Evolutionary conservation across 2,888 invertebrate species (phyloP), one percentile per base, ranked within the genome.

Genomic region (Troglohyphantes excavatus): DNA sequence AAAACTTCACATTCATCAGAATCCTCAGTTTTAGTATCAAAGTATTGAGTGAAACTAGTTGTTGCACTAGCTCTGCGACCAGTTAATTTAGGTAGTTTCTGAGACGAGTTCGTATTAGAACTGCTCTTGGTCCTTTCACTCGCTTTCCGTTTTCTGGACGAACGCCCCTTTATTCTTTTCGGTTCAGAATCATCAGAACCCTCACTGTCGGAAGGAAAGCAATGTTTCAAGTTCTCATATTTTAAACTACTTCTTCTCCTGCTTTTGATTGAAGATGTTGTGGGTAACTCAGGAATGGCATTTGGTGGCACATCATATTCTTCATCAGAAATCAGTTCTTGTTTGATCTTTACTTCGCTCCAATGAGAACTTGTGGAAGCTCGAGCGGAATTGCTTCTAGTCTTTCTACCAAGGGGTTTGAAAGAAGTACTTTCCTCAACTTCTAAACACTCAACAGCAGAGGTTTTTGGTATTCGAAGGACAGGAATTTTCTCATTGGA

Each of bases 321-420:
- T n/a, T 33, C 0, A 9, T 78, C 78, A 9, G 78, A 78, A n/a
- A 65, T n/a, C 11, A 43, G 65, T 23, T 78, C 78, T 78, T 78
- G 26, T 65, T 78, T 78, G 17, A 78, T 43, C 13, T n/a, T 39
- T 6, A 65, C 26, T 26, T 23, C 5, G 11, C 19, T 17, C 13
- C n/a, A 39, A 39, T 6, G 2, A 9, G 1, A 2, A 2, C 6
- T 29, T 0, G 59, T 6, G n/a, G 5, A 11, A 2, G 27, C 19
- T 27, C 23, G 17, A 0, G 65, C 79, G 26, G 65, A 46, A 53
- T 26, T 23, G 6, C 43, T 26, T n/a, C 65, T 39, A 0, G 21
- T 26, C 27, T 23, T 67, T 13, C 43, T 65, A n/a, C 21, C 9
- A 1, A 43, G 26, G 9, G 43, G 13, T 17, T 27, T 19, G 21